Conservation (phyloP, 2,888 invertebrate genomes). For the Aromia moschata region DNA sequence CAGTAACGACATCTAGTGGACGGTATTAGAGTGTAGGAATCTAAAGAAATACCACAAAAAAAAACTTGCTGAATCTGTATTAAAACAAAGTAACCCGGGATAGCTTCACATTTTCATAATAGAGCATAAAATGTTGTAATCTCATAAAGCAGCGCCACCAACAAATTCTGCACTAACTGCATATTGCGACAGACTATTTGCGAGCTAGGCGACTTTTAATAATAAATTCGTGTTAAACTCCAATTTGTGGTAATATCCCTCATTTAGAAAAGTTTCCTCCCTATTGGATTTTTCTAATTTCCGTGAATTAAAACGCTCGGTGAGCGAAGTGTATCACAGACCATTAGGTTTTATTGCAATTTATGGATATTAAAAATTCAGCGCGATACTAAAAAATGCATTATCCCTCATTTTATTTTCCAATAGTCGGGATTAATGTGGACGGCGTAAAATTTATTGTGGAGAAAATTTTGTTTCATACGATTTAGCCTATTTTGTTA, state of each 20-base stretch:
- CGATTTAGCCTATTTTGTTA: background rate
- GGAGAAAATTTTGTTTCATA: background rate
- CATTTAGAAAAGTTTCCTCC: constrained; percentile 19
- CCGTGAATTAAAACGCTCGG: constrained; percentile 50
- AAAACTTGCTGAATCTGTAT: too few relatives aligned
- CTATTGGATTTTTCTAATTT: constrained; percentile 43
- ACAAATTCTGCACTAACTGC: background rate
- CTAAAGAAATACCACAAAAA: too few relatives aligned
- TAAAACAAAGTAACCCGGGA: too few relatives aligned
- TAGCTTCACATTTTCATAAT: too few relatives aligned
- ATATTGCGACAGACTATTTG: background rate
- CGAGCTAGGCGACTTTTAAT: too few relatives aligned
- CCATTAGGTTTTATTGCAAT: constrained; percentile 55
- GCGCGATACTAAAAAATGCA: constrained; percentile 38
- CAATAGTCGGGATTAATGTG: constrained; percentile 33
- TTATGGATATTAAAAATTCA: constrained; percentile 56
- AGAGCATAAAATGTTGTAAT: too few relatives aligned
- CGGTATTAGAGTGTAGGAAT: too few relatives aligned
- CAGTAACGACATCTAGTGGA: too few relatives aligned
- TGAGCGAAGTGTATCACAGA: constrained; percentile 50
- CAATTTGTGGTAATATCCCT: constrained; percentile 18
- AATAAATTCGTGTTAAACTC: constrained; percentile 19
- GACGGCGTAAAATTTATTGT: constrained; percentile 1
- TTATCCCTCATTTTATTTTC: constrained; percentile 37
- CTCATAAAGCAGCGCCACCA: too few relatives aligned